Base-by-base conservation (phyloP, 2,113 vertebrate species). In the Dicentrarchus labrax region DNA sequence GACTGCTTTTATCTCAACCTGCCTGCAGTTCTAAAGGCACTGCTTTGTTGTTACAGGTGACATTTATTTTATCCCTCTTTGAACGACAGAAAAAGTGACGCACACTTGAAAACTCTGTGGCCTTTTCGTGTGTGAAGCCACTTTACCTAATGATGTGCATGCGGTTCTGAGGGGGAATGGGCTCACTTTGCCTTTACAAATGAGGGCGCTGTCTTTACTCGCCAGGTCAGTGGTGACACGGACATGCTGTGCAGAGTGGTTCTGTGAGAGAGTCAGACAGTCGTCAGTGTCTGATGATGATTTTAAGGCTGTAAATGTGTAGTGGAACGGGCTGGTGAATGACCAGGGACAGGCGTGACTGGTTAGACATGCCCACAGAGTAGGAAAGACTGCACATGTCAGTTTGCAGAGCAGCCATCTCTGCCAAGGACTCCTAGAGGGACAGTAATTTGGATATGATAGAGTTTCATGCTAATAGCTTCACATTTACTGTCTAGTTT, bases 251-350 rank as follows among this genome's bases (percentile, higher is more conserved):
- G 51, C 19, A 10, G 48, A 72, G 39, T 39, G 67, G 61, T 48
- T 87, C 69, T 72, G 57, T 41, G 48, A 60, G 78, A 76, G 54
- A 62, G 78, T 30, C 19, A 60, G 77, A 86, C 66, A 68, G 80
- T 60, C 36, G 65, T 86, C 75, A 74, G 36, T 43, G 60, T 80
- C 69, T n/a, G 43, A 61, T 67, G 56, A 48, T 62, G 74, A 39
- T 60, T 76, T 79, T 85, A 41, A 83, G 66, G 54, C 80, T 80
- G 60, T 90, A 87, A 89, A 88, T 84, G 76, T 85, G 80, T 54
- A 78, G 71, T 73, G 67, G 73, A 81, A 75, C 45, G 53, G 78
- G 78, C 72, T 80, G 39, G 75, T 82, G 76, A 83, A 78, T 83
- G 70, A 86, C 68, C 64, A 80, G 57, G 76, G 60, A 75, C 61